Percentiles rank a stretch among this genome's conserved stretches.
Conservation (phyloP, 1,140 invertebrate genomes). For the Ruditapes philippinarum region DNA sequence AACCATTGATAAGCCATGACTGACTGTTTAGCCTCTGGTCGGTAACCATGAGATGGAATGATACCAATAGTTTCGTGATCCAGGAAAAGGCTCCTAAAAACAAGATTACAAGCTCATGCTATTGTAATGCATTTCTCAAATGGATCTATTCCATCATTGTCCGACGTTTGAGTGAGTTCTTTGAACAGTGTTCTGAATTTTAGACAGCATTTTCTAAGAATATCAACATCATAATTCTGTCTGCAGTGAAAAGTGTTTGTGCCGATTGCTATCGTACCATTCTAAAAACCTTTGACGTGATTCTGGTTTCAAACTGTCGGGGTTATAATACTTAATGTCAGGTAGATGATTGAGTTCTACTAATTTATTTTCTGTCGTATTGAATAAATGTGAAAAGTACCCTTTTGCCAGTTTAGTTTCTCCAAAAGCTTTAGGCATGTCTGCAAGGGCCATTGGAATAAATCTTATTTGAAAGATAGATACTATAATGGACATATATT, state of each 20-base stretch:
- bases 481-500: slow-evolving; percentile 59
- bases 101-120: slow-evolving; percentile 2
- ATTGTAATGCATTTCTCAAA: slow-evolving; percentile 20
- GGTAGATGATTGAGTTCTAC: neutral
- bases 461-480: slow-evolving; percentile 38
- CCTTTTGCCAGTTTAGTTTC: slow-evolving; percentile 64
- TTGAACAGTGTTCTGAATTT: slow-evolving; percentile 15
- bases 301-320: slow-evolving; percentile 20
- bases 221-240: slow-evolving; percentile 55
- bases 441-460: slow-evolving; percentile 54
- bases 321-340: neutral
- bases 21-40: slow-evolving; percentile 13
- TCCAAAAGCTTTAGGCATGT: slow-evolving; percentile 61
- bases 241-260: slow-evolving; percentile 8
- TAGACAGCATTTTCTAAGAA: slow-evolving; percentile 18
- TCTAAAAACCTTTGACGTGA: slow-evolving; percentile 20
- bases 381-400: slow-evolving; percentile 72
- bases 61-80: neutral
- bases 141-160: slow-evolving; percentile 3
- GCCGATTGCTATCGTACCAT: slow-evolving; percentile 40
- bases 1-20: slow-evolving; percentile 4
- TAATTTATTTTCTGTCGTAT: slow-evolving; percentile 60
- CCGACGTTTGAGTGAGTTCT: neutral
- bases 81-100: slow-evolving; percentile 19
- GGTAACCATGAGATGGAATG: slow-evolving; percentile 28